Conservation (phyloP, 1,140 invertebrate genomes). For the Drosophila fuyamai region DNA sequence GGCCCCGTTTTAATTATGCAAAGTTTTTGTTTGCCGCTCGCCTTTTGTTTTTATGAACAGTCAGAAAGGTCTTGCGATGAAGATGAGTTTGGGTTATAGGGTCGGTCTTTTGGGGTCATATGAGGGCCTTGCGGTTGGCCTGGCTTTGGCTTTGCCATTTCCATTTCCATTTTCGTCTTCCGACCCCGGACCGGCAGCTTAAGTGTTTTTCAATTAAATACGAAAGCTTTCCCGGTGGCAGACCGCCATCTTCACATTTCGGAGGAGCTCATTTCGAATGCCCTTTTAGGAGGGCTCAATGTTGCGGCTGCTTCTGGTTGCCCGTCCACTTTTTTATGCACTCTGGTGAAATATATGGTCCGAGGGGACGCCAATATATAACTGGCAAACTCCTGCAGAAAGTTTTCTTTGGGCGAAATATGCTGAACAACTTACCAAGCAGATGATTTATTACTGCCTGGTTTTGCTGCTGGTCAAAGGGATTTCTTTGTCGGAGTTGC, state of each 20-base stretch:
- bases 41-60: conserved; percentile 37
- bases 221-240: conserved; percentile 40
- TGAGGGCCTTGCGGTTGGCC: conserved; percentile 50
- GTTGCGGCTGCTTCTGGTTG: conserved; percentile 20
- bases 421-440: conserved; percentile 10
- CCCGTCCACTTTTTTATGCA: conserved; percentile 14
- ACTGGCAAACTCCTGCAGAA: conserved; percentile 22
- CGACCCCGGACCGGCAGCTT: conserved; percentile 40
- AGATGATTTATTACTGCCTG: conserved; percentile 38
- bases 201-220: conserved; percentile 79
- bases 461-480: conserved; percentile 24
- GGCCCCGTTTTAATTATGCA: conserved; percentile 64
- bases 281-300: conserved; percentile 45
- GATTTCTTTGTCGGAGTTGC: conserved; percentile 21
- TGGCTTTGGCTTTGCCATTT: conserved; percentile 45
- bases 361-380: conserved; percentile 30
- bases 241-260: conserved; percentile 38
- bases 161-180: conserved; percentile 26
- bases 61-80: conserved; percentile 36
- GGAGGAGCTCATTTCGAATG: conserved; percentile 65
- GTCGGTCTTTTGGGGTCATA: conserved; percentile 27
- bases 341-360: conserved; percentile 19
- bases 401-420: conserved; percentile 20
- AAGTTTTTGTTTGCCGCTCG: conserved; percentile 61
- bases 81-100: conserved; percentile 22